A percentile compares a stretch with the other conserved stretches of the same genome.
phyloP scores from a whole-genome alignment of 2,888 invertebrate genomes.

The Athalia cordata region DNA sequence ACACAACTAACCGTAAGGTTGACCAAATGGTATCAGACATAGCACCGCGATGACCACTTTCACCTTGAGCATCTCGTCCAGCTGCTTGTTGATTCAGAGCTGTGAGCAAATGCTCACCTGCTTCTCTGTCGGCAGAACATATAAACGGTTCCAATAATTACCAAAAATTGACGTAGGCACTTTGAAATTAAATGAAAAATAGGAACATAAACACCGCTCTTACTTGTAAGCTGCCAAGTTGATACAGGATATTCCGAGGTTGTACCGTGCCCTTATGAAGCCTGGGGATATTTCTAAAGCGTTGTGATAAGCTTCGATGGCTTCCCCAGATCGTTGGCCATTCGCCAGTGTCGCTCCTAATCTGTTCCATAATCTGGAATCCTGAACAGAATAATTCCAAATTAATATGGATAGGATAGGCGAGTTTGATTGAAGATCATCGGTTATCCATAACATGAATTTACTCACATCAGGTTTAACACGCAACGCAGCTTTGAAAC shows the following conservation, averaged over 20 bases:
- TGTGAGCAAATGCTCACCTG: conserved; percentile 95
- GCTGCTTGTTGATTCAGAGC: conserved; percentile 94
- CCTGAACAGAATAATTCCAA: conserved; percentile 73
- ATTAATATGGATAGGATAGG: neutral
- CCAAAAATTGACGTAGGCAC: neutral
- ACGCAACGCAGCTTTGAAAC: conserved; percentile 92
- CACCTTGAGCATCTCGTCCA: conserved; percentile 77
- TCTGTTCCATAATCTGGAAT: conserved; percentile 97
- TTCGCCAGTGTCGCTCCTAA: conserved; percentile 98
- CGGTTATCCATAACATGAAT: neutral
- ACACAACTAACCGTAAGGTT: conserved; percentile 90
- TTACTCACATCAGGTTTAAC: conserved; percentile 82
- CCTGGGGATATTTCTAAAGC: conserved; percentile 95
- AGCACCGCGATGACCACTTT: conserved; percentile 73
- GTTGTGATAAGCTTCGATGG: conserved; percentile 95
- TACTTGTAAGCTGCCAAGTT: conserved; percentile 92
- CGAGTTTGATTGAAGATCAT: neutral
- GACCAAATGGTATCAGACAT: conserved; percentile 97
- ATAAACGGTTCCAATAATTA: conserved; percentile 12
- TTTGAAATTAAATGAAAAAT: neutral
- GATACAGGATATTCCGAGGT: conserved; percentile 98
- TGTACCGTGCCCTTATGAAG: conserved; percentile 96
- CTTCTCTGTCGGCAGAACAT: conserved; percentile 80
- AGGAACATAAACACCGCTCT: conserved; percentile 46
- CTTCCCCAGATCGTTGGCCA: conserved; percentile 95